Base-by-base conservation (phyloP, 2,888 invertebrate genomes). In the Punctoribates punctum region DNA sequence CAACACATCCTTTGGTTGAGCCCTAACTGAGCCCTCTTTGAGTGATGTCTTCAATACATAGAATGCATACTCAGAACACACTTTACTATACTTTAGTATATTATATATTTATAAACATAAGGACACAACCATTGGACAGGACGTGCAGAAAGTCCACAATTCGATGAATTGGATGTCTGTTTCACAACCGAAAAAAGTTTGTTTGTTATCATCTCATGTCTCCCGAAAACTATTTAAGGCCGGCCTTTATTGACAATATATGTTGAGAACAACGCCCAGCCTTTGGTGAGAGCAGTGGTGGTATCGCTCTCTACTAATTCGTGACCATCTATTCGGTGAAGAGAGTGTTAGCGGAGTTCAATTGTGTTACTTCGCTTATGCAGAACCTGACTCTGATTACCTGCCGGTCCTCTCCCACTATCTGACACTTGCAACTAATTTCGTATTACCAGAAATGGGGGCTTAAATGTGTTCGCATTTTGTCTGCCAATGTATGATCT, bases 51-150 rank as follows among this genome's bases (percentile, higher is more conserved):
- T 20, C 57, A 57, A 57, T 57, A 57, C 57, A 17, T n/a, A 9
- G 57, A 57, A 23, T 57, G 23, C 9, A 20, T 57, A 57, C 23
- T 20, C 23, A n/a, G 23, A 57, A 57, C 20, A 67, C 38, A 67
- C 6, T 25, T 23, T 13, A 15, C 15, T 17, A 62, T 20, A 25
- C 62, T 25, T 29, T 62, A 62, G 11, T 27, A 13, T 62, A 62
- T 62, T 62, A 62, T 62, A 62, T 62, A 62, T 62, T 62, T 62
- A 62, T 62, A 62, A 67, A 67, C 67, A 67, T 67, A 20, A 67
- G 38, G 13, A 38, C 20, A 67, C 20, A 60, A 27, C n/a, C 67
- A 67, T 60, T 60, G 67, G 34, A 62, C 29, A 17, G 13, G 38
- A 67, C 67, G 67, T 67, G 67, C 67, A 67, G 1, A 38, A 38